These are phyloP conservation scores for Butorides virescens DNA, from an alignment of 2,113 vertebrate species.

Conservation along the genomic window DNA sequence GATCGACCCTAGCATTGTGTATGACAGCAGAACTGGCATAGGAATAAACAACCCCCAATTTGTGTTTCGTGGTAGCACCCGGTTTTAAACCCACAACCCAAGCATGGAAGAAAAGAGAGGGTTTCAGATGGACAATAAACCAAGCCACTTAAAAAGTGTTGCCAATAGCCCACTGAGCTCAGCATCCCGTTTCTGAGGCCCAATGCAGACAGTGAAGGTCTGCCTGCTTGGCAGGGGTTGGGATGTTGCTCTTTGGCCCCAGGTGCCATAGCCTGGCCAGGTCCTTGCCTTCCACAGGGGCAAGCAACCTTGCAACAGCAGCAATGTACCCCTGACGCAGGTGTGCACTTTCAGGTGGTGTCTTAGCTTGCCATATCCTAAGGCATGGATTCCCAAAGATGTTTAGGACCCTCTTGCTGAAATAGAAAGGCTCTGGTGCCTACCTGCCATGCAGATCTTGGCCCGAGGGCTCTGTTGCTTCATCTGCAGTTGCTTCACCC, in stretches of 20 bases:
- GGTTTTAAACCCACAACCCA: background rate
- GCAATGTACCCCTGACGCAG: accelerated
- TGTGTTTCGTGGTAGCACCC: background rate
- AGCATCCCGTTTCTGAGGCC: background rate
- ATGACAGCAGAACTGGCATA: background rate
- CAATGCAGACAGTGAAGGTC: background rate
- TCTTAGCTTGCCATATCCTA: background rate
- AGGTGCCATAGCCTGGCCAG: background rate
- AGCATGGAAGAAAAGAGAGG: background rate
- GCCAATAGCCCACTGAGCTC: background rate
- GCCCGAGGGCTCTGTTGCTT: background rate
- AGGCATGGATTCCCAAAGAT: background rate
- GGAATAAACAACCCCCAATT: background rate
- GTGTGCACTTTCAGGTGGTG: background rate
- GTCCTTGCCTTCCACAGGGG: background rate
- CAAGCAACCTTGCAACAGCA: background rate
- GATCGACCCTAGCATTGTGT: accelerated
- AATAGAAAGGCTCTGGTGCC: background rate
- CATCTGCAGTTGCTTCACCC: background rate
- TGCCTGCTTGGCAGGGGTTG: background rate
- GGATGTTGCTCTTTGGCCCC: background rate
- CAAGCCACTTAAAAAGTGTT: background rate
- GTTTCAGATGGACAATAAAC: background rate
- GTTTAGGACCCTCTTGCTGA: background rate
- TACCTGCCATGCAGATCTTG: background rate